phyloP scores from a whole-genome alignment of 2,797 vertebrate species.

The Tenualosa ilisha region DNA sequence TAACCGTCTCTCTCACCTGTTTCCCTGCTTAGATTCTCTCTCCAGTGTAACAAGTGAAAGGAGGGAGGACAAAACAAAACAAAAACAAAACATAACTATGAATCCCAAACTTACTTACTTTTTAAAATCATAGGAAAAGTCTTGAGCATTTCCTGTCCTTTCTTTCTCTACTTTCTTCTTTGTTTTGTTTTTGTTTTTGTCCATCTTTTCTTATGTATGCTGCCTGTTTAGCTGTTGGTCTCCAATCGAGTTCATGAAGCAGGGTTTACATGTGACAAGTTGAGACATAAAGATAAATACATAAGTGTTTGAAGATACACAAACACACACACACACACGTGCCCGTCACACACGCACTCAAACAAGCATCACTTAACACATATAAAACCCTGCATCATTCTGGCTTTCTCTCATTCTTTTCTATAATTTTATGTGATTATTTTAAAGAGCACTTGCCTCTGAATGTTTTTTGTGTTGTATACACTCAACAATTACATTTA shows the following conservation, averaged over 20 bases:
- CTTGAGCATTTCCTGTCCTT: neutral
- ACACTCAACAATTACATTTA: neutral
- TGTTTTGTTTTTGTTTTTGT: neutral
- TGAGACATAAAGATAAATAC: neutral
- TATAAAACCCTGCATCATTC: neutral
- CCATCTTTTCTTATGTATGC: neutral
- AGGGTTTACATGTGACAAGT: neutral
- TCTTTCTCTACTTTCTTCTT: neutral
- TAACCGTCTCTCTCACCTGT: slow-evolving; percentile 62
- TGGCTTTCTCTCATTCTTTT: neutral
- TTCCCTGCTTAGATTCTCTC: slow-evolving; percentile 46
- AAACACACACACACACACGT: neutral
- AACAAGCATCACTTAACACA: neutral
- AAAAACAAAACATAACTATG: neutral
- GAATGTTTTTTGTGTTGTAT: neutral
- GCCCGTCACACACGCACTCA: neutral
- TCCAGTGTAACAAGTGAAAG: slow-evolving; percentile 31
- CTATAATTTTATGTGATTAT: neutral
- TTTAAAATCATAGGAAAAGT: neutral
- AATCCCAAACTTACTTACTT: neutral
- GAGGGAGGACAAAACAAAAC: slow-evolving; percentile 10
- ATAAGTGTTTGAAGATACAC: neutral
- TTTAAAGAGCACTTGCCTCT: neutral
- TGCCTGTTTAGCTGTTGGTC: neutral
- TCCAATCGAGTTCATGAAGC: neutral